phyloP scores from a whole-genome alignment of 2,113 vertebrate species.

The Micronycteris hirsuta region DNA sequence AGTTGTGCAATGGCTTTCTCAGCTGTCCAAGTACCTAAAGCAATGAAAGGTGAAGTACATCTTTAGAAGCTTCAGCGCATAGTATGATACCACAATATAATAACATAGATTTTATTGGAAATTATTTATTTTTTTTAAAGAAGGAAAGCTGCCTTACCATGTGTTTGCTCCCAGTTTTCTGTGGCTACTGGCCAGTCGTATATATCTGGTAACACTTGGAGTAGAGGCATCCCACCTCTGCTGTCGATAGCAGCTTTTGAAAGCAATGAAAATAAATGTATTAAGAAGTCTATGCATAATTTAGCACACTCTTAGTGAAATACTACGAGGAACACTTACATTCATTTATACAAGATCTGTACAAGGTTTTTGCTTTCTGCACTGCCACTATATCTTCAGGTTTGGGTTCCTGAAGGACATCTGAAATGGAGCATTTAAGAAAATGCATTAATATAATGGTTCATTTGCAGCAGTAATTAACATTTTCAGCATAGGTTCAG shows the following conservation, averaged over 20 bases:
- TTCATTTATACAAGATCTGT: conserved; percentile 94
- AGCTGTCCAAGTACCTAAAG: conserved; percentile 87
- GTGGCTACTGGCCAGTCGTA: conserved; percentile 93
- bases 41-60: conserved; percentile 40
- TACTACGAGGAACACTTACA: conserved; percentile 81
- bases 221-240: conserved; percentile 88
- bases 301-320: neutral
- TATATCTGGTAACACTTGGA: conserved; percentile 84
- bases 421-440: conserved; percentile 77
- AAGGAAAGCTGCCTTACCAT: conserved; percentile 80
- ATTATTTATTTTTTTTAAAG: neutral
- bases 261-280: conserved; percentile 50
- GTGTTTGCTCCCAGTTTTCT: conserved; percentile 85
- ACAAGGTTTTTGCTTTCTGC: conserved; percentile 93
- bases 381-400: conserved; percentile 82
- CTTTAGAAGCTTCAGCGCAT: neutral
- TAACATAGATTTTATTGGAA: neutral
- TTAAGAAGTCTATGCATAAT: neutral
- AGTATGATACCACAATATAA: neutral
- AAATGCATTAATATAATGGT: neutral
- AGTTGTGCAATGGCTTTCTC: conserved; percentile 89
- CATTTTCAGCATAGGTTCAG: neutral
- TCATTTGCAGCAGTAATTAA: neutral
- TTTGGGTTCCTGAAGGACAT: conserved; percentile 86
- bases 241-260: conserved; percentile 88